These are phyloP conservation scores for Phrynosoma blainvillii DNA, from an alignment of 2,113 vertebrate species.

Conservation along the genomic window DNA sequence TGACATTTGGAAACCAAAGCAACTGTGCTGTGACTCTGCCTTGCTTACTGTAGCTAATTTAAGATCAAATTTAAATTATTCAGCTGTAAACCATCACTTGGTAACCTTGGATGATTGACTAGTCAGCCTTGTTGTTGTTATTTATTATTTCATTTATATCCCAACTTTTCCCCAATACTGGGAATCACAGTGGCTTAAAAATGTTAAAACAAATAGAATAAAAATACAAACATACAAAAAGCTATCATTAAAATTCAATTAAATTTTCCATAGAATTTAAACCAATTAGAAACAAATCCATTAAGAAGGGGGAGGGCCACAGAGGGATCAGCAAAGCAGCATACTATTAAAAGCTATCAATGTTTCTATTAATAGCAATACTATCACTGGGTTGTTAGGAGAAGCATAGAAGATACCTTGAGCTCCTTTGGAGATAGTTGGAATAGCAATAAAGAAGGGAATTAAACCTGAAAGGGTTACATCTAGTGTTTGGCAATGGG, in stretches of 20 bases:
- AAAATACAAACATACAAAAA: no score
- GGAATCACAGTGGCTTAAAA: no score
- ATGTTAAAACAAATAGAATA: no score
- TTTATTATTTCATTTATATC: no score
- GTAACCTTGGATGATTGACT: not conserved
- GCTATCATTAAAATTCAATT: no score
- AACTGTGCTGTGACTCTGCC: not conserved
- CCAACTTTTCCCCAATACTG: no score
- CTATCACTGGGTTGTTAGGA: not conserved
- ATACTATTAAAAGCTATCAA: no score
- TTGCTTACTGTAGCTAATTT: conserved; percentile 13
- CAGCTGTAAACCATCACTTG: not conserved
- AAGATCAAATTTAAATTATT: not conserved
- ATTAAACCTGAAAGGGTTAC: not conserved
- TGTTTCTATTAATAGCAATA: not conserved
- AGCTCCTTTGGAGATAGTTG: not conserved
- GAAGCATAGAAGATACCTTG: not conserved
- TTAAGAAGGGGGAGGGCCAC: no score
- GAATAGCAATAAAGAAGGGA: not conserved
- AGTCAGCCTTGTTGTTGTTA: not conserved
- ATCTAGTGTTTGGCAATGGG: not conserved
- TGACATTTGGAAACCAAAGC: conserved; percentile 10
- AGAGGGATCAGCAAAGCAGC: no score
- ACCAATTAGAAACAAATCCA: no score
- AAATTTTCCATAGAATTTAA: no score